Percentiles rank a stretch among this genome's conserved stretches.
phyloP scores from a whole-genome alignment of 1,140 invertebrate genomes.

The Colletes gigas region DNA sequence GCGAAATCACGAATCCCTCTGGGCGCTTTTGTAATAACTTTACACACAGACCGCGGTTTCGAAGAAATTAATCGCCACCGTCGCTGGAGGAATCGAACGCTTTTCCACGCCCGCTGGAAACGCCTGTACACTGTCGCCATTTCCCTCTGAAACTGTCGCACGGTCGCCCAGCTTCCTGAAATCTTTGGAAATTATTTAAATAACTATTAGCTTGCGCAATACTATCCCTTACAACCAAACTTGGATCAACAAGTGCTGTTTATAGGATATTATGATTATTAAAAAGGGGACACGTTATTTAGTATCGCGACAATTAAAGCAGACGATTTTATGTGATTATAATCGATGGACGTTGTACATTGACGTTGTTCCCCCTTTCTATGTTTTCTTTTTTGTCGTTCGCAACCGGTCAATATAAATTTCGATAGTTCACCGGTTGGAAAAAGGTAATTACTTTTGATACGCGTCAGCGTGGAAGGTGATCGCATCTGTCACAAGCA shows the following conservation, averaged over 20 bases:
- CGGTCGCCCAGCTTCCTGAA: no score
- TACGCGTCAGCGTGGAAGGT: conserved; percentile 32
- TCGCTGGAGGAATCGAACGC: background rate
- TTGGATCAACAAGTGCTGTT: no score
- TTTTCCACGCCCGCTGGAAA: no score
- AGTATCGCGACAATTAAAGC: background rate
- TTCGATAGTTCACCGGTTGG: conserved; percentile 39
- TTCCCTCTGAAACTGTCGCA: no score
- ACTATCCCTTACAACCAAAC: no score
- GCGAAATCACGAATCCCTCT: conserved; percentile 58
- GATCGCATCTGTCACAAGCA: conserved; percentile 52
- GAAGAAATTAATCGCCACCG: conserved; percentile 35
- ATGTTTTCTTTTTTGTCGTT: background rate
- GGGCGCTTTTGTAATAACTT: conserved; percentile 50
- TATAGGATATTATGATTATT: no score
- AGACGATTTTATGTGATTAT: conserved; percentile 14
- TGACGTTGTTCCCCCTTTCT: no score
- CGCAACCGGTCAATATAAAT: conserved; percentile 30
- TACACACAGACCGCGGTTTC: conserved; percentile 27
- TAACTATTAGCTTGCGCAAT: no score
- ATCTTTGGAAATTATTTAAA: no score
- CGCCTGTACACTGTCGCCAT: no score
- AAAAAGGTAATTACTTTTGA: conserved; percentile 47
- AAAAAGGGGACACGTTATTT: no score
- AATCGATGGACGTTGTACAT: conserved; percentile 18